Base-by-base conservation (phyloP, 2,888 invertebrate species). In the Chloromyia formosa region DNA sequence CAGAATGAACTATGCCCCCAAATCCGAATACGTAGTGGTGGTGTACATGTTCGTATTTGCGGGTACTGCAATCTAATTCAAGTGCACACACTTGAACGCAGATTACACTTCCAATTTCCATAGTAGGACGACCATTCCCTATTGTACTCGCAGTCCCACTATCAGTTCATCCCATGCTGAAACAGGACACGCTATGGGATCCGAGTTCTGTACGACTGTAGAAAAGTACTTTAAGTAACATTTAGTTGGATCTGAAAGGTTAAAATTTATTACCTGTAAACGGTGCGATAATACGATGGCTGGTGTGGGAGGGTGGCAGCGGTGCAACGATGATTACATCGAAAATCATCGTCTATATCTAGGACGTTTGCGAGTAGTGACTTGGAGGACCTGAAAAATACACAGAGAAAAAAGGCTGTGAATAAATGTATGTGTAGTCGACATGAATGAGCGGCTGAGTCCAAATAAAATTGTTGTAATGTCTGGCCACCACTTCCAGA, bases 271-370 rank as follows among this genome's bases (percentile, higher is more conserved):
- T 75, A 85, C 85, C 85, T 91, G 87, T 91, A 92, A 87, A 92
- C 91, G 75, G 88, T 87, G 83, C 92, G 89, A 87, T 91, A 92
- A 87, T 92, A 91, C 68, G 88, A 87, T 42, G 88, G 87, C 78
- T 88, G 88, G 78, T 88, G 88, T 77, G 88, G 84, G 74, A 88
- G 85, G 66, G 88, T 88, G 79, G 86, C 84, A 78, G 85, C 85
- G 80, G 86, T 82, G 79, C 86, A 86, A 83, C 91, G 88, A 83
- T 92, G 92, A 84, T 91, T 90, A 87, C 93, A 93, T 80, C 93
- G 90, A 87, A 95, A 94, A 88, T 97, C 97, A 87, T 97, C 97
- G 86, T 97, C 97, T 86, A 97, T 94, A 88, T 97, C 97, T 83
- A 97, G 90, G 82, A 97, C 96, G 87, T 97, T 97, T 82, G 97